A percentile compares a stretch with the other conserved stretches of the same genome.
These are phyloP conservation scores for Latrodectus hesperus DNA, from an alignment of 2,888 invertebrate species.

Conservation along the genomic window DNA sequence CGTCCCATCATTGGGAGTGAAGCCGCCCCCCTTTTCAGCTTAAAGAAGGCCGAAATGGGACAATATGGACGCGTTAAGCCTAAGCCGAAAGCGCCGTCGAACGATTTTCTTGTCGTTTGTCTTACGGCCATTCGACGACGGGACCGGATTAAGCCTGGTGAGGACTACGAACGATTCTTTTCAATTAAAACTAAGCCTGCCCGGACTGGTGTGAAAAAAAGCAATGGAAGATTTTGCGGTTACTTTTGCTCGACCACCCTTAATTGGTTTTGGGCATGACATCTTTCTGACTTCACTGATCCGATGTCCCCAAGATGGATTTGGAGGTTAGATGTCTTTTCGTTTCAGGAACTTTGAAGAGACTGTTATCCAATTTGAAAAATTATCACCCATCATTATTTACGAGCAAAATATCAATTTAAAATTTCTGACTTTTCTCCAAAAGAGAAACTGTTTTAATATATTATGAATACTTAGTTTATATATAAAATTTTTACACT, in stretches of 20 bases:
- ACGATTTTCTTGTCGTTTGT: constrained; percentile 59
- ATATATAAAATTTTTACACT: no score
- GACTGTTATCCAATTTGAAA: neutral
- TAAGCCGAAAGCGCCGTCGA: constrained; percentile 39
- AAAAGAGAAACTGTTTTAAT: neutral
- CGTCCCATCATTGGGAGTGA: constrained; percentile 56
- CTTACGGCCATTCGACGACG: constrained; percentile 39
- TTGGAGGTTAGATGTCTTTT: neutral
- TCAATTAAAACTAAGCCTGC: constrained; percentile 68
- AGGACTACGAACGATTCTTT: constrained; percentile 60
- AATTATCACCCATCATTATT: neutral
- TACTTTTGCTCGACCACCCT: constrained; percentile 36
- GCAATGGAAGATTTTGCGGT: constrained; percentile 48
- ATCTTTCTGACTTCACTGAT: constrained; percentile 37
- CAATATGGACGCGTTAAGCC: constrained; percentile 68
- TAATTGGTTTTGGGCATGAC: constrained; percentile 64
- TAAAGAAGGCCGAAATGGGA: constrained; percentile 57
- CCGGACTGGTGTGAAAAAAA: constrained; percentile 10
- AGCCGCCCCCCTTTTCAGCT: constrained; percentile 25
- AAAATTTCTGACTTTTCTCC: neutral
- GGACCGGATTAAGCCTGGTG: constrained; percentile 33
- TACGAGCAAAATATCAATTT: neutral
- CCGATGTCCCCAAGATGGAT: constrained; percentile 4
- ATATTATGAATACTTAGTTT: no score
- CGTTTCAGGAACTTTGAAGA: neutral